Evolutionary conservation across 2,113 vertebrate species (phyloP).

Genomic region (Terrapene triunguis): DNA sequence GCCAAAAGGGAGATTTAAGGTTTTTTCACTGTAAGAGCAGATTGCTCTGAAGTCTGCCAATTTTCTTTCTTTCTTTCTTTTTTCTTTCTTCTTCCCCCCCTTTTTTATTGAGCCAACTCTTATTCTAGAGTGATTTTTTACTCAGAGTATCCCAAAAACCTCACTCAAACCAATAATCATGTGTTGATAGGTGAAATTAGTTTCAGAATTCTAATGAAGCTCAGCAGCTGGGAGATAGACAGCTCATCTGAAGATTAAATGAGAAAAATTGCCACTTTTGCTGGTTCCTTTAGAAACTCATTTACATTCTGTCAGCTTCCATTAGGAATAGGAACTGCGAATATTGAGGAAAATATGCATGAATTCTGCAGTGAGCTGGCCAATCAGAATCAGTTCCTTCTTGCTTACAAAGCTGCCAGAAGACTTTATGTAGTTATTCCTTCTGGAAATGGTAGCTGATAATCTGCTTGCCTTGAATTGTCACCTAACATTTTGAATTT

Average conservation of each 20-base stretch:
- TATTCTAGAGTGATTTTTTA: slow-evolving; percentile 75
- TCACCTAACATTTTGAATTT: slow-evolving; percentile 39
- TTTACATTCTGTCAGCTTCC: slow-evolving; percentile 97
- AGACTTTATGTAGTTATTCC: slow-evolving; percentile 77
- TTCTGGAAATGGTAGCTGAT: slow-evolving; percentile 77
- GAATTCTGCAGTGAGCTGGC: slow-evolving; percentile 74
- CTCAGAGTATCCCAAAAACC: slow-evolving; percentile 72
- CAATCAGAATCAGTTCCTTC: slow-evolving; percentile 79
- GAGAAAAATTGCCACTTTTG: slow-evolving; percentile 95
- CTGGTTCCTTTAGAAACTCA: slow-evolving; percentile 92
- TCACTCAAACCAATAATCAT: slow-evolving; percentile 84
- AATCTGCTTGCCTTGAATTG: slow-evolving; percentile 76
- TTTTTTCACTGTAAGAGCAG: slow-evolving; percentile 62
- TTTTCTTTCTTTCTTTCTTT: not conserved
- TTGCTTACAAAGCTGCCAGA: slow-evolving; percentile 77
- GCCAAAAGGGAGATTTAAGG: slow-evolving; percentile 31
- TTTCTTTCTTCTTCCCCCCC: not conserved
- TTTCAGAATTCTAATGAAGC: slow-evolving; percentile 86
- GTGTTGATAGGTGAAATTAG: slow-evolving; percentile 85
- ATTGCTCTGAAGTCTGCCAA: slow-evolving; percentile 67
- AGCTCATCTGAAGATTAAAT: slow-evolving; percentile 93
- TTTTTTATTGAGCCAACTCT: slow-evolving; percentile 61
- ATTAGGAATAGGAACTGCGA: slow-evolving; percentile 85
- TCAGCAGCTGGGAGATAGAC: slow-evolving; percentile 87
- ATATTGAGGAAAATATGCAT: slow-evolving; percentile 81